These are phyloP conservation scores for Drosophila orena DNA, from an alignment of 1,140 invertebrate genomes.

Conservation along the genomic window DNA sequence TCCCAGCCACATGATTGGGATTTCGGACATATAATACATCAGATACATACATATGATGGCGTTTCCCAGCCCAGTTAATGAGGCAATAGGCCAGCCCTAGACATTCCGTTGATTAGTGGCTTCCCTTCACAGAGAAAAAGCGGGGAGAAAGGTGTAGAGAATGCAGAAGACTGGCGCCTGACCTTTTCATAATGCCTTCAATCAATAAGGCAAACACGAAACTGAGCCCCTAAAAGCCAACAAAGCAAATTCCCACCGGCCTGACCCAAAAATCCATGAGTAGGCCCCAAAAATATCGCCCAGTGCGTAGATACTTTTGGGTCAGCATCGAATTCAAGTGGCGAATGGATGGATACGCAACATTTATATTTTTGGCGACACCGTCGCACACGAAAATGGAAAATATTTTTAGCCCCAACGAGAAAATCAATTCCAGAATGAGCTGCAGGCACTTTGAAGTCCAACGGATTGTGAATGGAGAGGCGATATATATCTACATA, in stretches of 20 bases:
- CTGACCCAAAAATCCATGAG: slow-evolving; percentile 22
- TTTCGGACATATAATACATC: slow-evolving; percentile 16
- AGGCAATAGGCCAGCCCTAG: slow-evolving; percentile 18
- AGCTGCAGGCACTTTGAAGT: slow-evolving; percentile 60
- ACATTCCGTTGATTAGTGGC: slow-evolving; percentile 14
- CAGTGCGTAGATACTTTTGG: slow-evolving; percentile 43
- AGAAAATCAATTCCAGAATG: slow-evolving; percentile 69
- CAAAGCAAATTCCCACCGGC: slow-evolving; percentile 16
- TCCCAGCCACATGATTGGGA: background rate
- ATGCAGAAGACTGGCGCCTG: slow-evolving; percentile 33
- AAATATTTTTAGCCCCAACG: slow-evolving; percentile 63
- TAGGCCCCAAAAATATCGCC: slow-evolving; percentile 10
- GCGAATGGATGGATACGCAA: slow-evolving; percentile 24
- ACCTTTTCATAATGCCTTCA: slow-evolving; percentile 27
- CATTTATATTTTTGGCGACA: slow-evolving; percentile 72
- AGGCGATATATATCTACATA: background rate
- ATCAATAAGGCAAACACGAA: slow-evolving; percentile 45
- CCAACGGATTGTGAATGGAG: slow-evolving; percentile 54
- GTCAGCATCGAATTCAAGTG: slow-evolving; percentile 22
- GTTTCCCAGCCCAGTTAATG: slow-evolving; percentile 19
- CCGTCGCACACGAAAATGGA: slow-evolving; percentile 29
- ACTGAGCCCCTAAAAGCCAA: slow-evolving; percentile 25
- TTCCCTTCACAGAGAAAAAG: background rate
- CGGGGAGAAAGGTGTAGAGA: background rate
- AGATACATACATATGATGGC: background rate